These are phyloP conservation scores for Agrotis segetum DNA, from an alignment of 2,888 invertebrate genomes.

Conservation along the genomic window DNA sequence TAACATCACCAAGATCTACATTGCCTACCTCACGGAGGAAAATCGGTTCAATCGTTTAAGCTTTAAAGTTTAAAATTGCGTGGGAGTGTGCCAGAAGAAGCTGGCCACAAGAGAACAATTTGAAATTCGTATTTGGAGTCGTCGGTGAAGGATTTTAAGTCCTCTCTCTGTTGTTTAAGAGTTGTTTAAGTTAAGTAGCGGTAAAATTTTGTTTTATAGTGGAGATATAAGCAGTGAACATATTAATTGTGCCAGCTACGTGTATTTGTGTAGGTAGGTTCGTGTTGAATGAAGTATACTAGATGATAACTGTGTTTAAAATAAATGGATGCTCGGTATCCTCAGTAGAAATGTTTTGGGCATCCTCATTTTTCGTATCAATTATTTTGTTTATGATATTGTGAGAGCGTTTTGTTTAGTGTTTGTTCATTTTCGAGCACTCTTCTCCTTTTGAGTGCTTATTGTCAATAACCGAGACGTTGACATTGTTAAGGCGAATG, in stretches of 20 bases:
- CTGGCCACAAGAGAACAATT: constrained; percentile 86
- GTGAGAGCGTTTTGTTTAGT: constrained; percentile 56
- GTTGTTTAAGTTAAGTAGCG: constrained; percentile 85
- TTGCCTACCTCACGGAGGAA: constrained; percentile 55
- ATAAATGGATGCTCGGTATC: constrained; percentile 65
- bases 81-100: constrained; percentile 74
- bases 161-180: constrained; percentile 87
- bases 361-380: constrained; percentile 59
- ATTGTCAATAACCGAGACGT: constrained; percentile 63
- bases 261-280: constrained; percentile 73
- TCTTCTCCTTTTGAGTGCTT: constrained; percentile 60
- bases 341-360: constrained; percentile 65
- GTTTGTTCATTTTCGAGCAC: constrained; percentile 58
- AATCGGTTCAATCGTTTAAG: constrained; percentile 29
- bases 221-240: constrained; percentile 83
- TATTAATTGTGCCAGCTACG: constrained; percentile 85
- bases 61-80: constrained; percentile 63
- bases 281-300: constrained; percentile 75
- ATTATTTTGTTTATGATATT: constrained; percentile 60
- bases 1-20: constrained; percentile 71
- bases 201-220: constrained; percentile 86
- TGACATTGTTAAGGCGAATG: constrained; percentile 66
- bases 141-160: constrained; percentile 89
- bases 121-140: constrained; percentile 89
- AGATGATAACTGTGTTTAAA: constrained; percentile 77